Conservation (phyloP, 2,113 vertebrate species). For the Ceyx margarethae region DNA sequence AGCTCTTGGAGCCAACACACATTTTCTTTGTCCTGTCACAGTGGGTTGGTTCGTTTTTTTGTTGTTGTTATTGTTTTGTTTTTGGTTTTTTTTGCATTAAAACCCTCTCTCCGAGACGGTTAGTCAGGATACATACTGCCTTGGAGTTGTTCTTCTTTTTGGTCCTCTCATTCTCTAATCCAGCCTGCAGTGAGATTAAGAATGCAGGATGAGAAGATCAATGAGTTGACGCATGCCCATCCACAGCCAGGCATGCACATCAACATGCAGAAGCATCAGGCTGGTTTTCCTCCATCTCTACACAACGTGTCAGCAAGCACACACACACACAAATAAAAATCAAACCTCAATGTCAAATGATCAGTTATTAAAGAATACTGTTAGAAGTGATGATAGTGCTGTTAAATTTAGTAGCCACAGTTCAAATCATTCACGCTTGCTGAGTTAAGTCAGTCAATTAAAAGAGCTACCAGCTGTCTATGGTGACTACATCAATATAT, state of each 20-base stretch:
- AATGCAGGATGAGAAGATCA: neutral
- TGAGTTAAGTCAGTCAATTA: constrained; percentile 15
- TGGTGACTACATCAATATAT: neutral
- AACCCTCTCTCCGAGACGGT: neutral
- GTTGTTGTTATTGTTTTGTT: too few relatives aligned
- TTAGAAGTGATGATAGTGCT: neutral
- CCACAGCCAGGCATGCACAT: neutral
- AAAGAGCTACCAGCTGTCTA: constrained; percentile 18
- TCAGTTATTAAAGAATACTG: neutral
- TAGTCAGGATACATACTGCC: constrained; percentile 60
- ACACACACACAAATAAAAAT: neutral
- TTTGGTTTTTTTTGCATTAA: neutral
- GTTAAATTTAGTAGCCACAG: constrained; percentile 16
- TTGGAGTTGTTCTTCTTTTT: constrained; percentile 76
- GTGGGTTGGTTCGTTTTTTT: too few relatives aligned
- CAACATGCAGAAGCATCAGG: neutral
- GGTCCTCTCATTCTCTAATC: constrained; percentile 72
- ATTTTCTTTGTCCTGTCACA: neutral
- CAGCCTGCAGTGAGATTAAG: constrained; percentile 58
- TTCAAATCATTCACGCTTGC: neutral
- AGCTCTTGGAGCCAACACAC: neutral
- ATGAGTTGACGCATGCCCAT: neutral
- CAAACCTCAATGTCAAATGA: neutral
- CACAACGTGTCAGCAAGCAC: neutral
- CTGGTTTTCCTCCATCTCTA: neutral